Conservation (phyloP, 1,140 invertebrate species). For the Ostrea denselamellosa region DNA sequence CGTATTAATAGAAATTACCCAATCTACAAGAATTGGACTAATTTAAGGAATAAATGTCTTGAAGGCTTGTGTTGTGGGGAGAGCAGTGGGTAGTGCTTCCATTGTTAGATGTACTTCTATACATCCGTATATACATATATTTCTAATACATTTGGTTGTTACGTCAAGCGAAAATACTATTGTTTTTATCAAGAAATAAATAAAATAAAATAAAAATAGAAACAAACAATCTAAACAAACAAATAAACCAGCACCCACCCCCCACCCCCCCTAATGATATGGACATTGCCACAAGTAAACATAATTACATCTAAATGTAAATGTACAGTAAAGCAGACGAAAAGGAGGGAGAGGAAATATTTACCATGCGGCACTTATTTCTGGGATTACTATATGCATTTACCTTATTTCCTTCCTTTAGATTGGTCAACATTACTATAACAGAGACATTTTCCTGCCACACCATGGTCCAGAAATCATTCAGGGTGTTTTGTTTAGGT, state of each 20-base stretch:
- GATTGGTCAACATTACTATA: neutral
- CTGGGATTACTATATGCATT: neutral
- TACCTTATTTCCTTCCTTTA: constrained; percentile 9
- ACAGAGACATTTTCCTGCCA: neutral
- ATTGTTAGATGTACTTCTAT: too few species aligned
- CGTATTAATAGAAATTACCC: too few species aligned
- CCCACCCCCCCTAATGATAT: neutral
- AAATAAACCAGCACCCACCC: too few species aligned
- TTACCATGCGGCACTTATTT: neutral
- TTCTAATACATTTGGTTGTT: too few species aligned
- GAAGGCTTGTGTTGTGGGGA: too few species aligned
- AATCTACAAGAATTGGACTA: too few species aligned
- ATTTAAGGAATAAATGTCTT: too few species aligned
- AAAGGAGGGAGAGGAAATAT: too few species aligned
- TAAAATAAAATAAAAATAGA: neutral
- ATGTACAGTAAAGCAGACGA: neutral
- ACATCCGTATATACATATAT: too few species aligned
- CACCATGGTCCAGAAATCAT: neutral
- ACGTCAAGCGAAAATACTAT: too few species aligned
- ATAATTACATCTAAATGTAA: neutral
- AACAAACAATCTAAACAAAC: neutral
- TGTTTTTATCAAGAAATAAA: too few species aligned
- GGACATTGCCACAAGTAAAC: neutral
- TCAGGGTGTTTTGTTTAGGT: neutral
- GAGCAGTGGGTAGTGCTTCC: too few species aligned